Evolutionary conservation across 2,888 invertebrate genomes (phyloP).

Genomic region (Hirtodrosophila duncani): DNA sequence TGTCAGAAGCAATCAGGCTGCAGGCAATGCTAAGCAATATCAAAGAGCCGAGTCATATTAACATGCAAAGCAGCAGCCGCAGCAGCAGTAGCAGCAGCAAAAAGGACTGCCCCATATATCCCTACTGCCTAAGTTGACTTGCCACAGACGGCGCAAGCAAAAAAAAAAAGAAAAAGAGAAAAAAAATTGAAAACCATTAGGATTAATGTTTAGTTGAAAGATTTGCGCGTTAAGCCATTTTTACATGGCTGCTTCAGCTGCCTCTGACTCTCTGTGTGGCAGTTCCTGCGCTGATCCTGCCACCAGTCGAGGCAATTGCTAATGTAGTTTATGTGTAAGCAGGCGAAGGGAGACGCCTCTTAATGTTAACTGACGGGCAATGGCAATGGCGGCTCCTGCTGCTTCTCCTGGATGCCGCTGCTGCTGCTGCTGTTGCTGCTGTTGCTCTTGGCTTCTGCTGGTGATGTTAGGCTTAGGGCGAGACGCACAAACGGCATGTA

Average conservation of each 20-base stretch:
- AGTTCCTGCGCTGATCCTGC: not conserved
- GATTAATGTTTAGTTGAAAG: slow-evolving; percentile 74
- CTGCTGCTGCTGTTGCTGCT: slow-evolving; percentile 32
- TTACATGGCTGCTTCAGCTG: slow-evolving; percentile 60
- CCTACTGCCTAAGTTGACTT: slow-evolving; percentile 64
- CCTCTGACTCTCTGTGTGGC: slow-evolving; percentile 8
- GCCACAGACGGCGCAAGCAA: slow-evolving; percentile 52
- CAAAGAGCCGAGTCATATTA: slow-evolving; percentile 72
- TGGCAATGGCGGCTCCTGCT: slow-evolving; percentile 21
- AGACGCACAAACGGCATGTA: slow-evolving; percentile 69
- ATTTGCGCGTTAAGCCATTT: slow-evolving; percentile 73
- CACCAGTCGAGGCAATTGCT: slow-evolving; percentile 66
- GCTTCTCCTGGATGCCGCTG: slow-evolving; percentile 26
- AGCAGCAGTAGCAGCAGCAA: slow-evolving; percentile 9
- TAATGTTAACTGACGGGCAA: slow-evolving; percentile 63
- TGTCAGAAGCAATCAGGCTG: slow-evolving; percentile 70
- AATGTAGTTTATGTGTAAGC: slow-evolving; percentile 67
- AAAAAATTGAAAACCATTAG: slow-evolving; percentile 72
- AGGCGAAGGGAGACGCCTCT: slow-evolving; percentile 27
- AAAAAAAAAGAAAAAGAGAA: slow-evolving; percentile 8
- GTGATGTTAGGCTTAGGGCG: slow-evolving; percentile 56
- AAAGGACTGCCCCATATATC: slow-evolving; percentile 8
- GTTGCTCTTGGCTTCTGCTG: slow-evolving; percentile 26
- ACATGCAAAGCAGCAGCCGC: slow-evolving; percentile 65
- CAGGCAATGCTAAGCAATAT: slow-evolving; percentile 66